These are phyloP conservation scores for Hesperia comma DNA, from an alignment of 2,888 invertebrate species.

Conservation along the genomic window DNA sequence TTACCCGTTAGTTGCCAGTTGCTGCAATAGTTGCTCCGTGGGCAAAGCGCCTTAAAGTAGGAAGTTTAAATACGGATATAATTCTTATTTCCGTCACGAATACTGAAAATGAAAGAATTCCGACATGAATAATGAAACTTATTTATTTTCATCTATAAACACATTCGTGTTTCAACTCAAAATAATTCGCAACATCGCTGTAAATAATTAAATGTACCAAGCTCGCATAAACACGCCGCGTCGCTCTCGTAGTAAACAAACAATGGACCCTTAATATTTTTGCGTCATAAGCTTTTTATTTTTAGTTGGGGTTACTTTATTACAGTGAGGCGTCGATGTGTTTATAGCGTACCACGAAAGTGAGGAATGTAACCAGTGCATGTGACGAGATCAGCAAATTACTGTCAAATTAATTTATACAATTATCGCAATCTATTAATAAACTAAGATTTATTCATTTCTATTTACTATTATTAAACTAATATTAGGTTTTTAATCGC, in stretches of 20 bases:
- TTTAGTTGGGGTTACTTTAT: constrained; percentile 29
- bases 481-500: too few species aligned
- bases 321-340: constrained; percentile 12
- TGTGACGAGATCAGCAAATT: background rate
- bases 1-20: too few species aligned
- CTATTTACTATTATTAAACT: too few species aligned
- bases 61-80: too few species aligned
- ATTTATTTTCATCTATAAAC: too few species aligned
- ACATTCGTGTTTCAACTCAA: constrained; percentile 1
- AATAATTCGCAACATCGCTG: constrained; percentile 21
- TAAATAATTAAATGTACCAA: constrained; percentile 25
- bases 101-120: too few species aligned
- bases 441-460: too few species aligned
- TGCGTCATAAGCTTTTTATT: constrained; percentile 26
- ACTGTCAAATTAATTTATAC: background rate
- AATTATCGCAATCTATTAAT: too few species aligned
- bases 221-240: constrained; percentile 20
- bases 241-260: constrained; percentile 23
- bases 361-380: background rate
- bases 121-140: too few species aligned
- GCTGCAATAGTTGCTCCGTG: too few species aligned
- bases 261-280: constrained; percentile 29
- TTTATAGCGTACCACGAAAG: constrained; percentile 11
- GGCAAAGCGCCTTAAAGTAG: too few species aligned
- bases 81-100: too few species aligned